Percentiles rank a stretch among this genome's conserved stretches.
phyloP scores from a whole-genome alignment of 1,140 invertebrate species.

The Drosophila asahinai region DNA sequence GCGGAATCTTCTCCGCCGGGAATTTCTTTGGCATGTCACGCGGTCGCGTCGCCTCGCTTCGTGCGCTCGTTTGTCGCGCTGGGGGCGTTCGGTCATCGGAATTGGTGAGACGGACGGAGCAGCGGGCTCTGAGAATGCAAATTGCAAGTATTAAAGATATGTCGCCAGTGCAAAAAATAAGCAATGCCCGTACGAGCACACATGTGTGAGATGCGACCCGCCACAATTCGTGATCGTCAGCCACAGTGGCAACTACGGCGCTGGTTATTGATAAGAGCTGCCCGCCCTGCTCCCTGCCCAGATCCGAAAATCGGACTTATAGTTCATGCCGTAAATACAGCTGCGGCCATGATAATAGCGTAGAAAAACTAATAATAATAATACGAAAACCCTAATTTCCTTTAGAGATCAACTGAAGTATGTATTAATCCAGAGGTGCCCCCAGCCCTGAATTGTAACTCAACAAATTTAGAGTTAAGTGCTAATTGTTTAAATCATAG shows the following conservation, averaged over 20 bases:
- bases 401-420: too few relatives aligned
- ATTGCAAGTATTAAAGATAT: conserved; percentile 48
- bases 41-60: conserved; percentile 43
- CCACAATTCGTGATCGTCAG: conserved; percentile 57
- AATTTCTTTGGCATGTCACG: conserved; percentile 75
- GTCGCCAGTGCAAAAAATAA: conserved; percentile 52
- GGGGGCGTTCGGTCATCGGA: conserved; percentile 1
- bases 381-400: too few relatives aligned
- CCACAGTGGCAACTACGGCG: conserved; percentile 28
- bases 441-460: too few relatives aligned
- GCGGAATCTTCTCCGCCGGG: conserved; percentile 31
- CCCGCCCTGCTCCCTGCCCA: neutral
- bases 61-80: conserved; percentile 46
- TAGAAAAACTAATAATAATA: neutral
- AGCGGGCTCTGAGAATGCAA: conserved; percentile 35
- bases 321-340: conserved; percentile 8
- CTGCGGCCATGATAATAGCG: neutral
- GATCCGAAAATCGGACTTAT: conserved; percentile 14
- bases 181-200: conserved; percentile 32
- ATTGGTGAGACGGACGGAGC: neutral
- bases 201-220: conserved; percentile 17
- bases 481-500: too few relatives aligned
- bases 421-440: too few relatives aligned
- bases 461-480: too few relatives aligned
- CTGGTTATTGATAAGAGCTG: conserved; percentile 49